Base-by-base conservation (phyloP, 2,888 invertebrate species). In the Trichogramma evanescens region DNA sequence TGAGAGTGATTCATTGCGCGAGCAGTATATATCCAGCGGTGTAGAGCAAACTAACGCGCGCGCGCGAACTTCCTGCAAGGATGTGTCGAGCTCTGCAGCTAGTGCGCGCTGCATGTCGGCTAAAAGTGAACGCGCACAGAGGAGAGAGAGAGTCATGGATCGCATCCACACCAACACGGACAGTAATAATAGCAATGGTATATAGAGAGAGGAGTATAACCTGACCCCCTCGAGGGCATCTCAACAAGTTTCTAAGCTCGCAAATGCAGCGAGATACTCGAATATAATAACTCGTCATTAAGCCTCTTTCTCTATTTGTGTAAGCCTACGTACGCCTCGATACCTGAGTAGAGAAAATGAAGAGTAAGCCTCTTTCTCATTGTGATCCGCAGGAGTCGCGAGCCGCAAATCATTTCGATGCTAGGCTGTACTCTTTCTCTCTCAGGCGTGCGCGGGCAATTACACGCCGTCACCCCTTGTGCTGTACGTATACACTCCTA, bases 361-460 rank as follows among this genome's bases (percentile, higher is more conserved):
- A 26, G 60, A 56, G 56, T 38, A 61, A 65, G 65, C 62, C 59
- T 57, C 62, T 63, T 58, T 61, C 63, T 61, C 57, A 63, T 44
- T 55, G 63, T 58, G 66, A 63, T 66, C 66, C 60, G 58, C 54
- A 66, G 67, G 70, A 65, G 71, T 68, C 63, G 67, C 65, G 66
- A 54, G 71, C 72, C 72, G 73, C 76, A 77, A 77, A 77, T 77
- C 77, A 76, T 75, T 63, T 67, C 65, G 71, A 74, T 74, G 73
- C 74, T 76, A 26, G 26, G 26, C 26, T 26, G 26, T 26, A 26
- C 26, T 26, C 26, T 26, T 2, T 26, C 26, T 26, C 26, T 26
- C 26, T 75, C 75, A 71, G 68, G 68, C 71, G 38, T 42, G 26
- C 54, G 54, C 54, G 58, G 70, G 75, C 76, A 75, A 77, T 77